Conservation (phyloP, 1,140 invertebrate species). For the Lysiphlebus fabarum region DNA sequence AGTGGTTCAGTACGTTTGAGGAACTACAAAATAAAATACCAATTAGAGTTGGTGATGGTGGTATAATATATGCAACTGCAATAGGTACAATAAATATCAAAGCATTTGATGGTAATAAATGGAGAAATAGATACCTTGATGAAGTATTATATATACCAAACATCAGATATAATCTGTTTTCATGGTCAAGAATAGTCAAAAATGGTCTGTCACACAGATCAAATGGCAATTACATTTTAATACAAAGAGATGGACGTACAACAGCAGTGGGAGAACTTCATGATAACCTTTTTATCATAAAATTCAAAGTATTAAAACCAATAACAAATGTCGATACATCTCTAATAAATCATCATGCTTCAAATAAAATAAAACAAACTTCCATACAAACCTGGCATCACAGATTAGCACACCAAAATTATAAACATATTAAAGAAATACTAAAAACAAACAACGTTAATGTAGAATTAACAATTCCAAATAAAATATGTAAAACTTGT, state of each 20-base stretch:
- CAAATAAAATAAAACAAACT: too few relatives aligned
- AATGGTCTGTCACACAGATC: slow-evolving; percentile 4
- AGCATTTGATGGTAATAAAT: slow-evolving; percentile 19
- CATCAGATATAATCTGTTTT: slow-evolving; percentile 19
- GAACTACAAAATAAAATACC: slow-evolving; percentile 4
- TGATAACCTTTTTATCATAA: too few relatives aligned
- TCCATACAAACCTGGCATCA: not conserved
- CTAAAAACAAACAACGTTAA: not conserved
- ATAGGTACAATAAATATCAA: slow-evolving; percentile 16
- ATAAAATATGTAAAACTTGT: slow-evolving; percentile 19
- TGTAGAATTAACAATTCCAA: not conserved
- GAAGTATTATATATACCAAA: slow-evolving; percentile 45
- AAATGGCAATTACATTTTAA: not conserved
- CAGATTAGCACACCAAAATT: not conserved
- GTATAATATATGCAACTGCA: slow-evolving; percentile 16
- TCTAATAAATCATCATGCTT: too few relatives aligned
- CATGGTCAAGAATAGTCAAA: slow-evolving; percentile 2
- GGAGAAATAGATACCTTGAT: slow-evolving; percentile 27
- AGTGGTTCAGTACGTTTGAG: slow-evolving; percentile 17
- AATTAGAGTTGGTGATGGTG: slow-evolving; percentile 24
- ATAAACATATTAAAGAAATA: not conserved
- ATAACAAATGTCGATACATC: too few relatives aligned
- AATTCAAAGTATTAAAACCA: too few relatives aligned
- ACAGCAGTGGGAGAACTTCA: slow-evolving; percentile 6
- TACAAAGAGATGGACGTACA: slow-evolving; percentile 2